Base-by-base conservation (phyloP, 2,888 invertebrate species). In the Amiota communis region DNA sequence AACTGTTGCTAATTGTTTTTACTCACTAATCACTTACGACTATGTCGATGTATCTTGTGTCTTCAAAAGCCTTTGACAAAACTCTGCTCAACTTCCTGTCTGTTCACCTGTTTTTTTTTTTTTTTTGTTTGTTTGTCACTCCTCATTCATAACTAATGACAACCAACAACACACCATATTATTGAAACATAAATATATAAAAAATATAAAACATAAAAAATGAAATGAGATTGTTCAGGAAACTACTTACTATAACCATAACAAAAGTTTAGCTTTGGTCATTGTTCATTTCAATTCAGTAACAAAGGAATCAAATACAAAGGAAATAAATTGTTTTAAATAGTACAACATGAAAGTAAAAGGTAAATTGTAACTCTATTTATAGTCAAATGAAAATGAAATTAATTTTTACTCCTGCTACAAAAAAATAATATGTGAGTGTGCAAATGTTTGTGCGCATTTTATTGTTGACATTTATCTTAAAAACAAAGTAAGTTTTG, bases 1-100 rank as follows among this genome's bases (percentile, higher is more conserved):
- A 68, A 68, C 20, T 23, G 46, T 68, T 53, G n/a, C 67, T 68
- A 68, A 68, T 68, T 68, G 67, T 51, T 17, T 20, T 15, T 6
- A 36, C 36, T 36, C 36, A 36, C 36, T 36, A 36, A 36, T 36
- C 8, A 36, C 36, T 6, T 36, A 36, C 36, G 36, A 36, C 4
- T 36, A 36, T 17, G 2, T 53, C 13, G 11, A 13, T 53, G 11
- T 4, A 53, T 53, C 13, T 53, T n/a, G 9, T 11, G 15, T 64
- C 15, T n/a, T n/a, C 23, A 20, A 20, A 20, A 6, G 17, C 51
- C 20, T 53, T 68, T 68, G 67, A 68, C 67, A 51, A 53, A 68
- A 17, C 67, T 68, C 67, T 68, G 36, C 6, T 9, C 53, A 23
- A n/a, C 67, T 63, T 63, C 63, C 63, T 63, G 63, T 13, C 63